Percentiles rank a stretch among this genome's conserved stretches.
phyloP scores from a whole-genome alignment of 2,113 vertebrate genomes.

The Abramis brama region DNA sequence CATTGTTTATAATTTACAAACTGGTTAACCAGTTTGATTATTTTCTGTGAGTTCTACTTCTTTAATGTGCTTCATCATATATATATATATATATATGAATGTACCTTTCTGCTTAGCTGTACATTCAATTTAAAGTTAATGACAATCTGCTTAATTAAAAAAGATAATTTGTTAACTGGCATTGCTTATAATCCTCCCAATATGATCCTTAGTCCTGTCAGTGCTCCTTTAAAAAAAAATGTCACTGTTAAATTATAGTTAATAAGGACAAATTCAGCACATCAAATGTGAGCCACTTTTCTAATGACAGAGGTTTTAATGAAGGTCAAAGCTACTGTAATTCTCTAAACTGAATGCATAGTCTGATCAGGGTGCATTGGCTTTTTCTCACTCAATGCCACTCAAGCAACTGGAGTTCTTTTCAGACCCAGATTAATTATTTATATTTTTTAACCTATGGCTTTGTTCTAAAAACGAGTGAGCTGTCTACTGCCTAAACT shows the following conservation, averaged over 20 bases:
- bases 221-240: background rate
- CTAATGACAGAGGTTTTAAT: slow-evolving; percentile 33
- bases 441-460: background rate
- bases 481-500: background rate
- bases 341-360: slow-evolving; percentile 9
- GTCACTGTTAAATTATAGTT: background rate
- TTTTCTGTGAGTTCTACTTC: too few species aligned
- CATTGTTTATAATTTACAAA: too few species aligned
- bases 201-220: background rate
- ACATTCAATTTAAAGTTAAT: background rate
- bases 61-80: background rate
- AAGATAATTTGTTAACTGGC: background rate
- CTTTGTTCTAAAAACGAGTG: background rate
- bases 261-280: slow-evolving; percentile 5
- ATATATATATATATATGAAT: background rate
- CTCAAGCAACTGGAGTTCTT: background rate
- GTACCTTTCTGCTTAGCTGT: background rate
- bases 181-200: background rate
- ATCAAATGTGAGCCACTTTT: slow-evolving; percentile 24
- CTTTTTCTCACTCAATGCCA: background rate
- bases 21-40: too few species aligned
- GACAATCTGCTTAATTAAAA: background rate
- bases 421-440: background rate
- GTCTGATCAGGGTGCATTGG: slow-evolving; percentile 33
- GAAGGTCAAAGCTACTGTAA: slow-evolving; percentile 57